Conservation (phyloP, 2,113 vertebrate species). For the Eira barbara region DNA sequence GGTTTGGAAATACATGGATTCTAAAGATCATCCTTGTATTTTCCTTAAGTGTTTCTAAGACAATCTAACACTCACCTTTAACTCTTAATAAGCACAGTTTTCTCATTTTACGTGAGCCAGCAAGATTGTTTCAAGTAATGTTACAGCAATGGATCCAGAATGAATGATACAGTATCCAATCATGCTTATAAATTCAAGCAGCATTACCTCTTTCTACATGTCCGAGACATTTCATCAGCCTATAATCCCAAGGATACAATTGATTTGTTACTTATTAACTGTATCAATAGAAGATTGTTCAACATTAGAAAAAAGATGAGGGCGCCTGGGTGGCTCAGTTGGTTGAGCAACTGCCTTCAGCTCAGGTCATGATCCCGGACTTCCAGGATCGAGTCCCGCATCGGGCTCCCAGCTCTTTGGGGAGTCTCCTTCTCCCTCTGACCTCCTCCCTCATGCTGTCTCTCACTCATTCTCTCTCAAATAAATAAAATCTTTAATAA, state of each 20-base stretch:
- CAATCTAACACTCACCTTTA: not conserved
- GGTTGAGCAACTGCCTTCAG: too few species aligned
- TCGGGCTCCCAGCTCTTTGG: too few species aligned
- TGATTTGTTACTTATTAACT: not conserved
- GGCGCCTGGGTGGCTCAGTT: too few species aligned
- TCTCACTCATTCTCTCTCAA: too few species aligned
- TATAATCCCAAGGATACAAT: not conserved
- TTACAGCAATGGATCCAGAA: constrained; percentile 16
- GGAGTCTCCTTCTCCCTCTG: too few species aligned
- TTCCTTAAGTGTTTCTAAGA: not conserved
- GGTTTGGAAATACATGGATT: not conserved
- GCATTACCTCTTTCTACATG: not conserved
- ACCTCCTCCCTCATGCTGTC: too few species aligned
- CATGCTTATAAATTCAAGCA: constrained; percentile 62
- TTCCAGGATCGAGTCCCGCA: too few species aligned
- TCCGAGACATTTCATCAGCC: not conserved
- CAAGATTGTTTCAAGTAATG: not conserved
- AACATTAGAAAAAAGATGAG: constrained; percentile 13
- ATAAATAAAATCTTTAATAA: too few species aligned
- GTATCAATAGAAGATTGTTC: not conserved
- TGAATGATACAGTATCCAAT: not conserved
- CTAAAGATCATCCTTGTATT: not conserved
- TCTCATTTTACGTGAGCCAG: not conserved
- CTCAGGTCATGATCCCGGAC: too few species aligned
- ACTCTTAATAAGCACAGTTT: not conserved